Base-by-base conservation (phyloP, 2,113 vertebrate genomes). In the Nothobranchius kuhntae region DNA sequence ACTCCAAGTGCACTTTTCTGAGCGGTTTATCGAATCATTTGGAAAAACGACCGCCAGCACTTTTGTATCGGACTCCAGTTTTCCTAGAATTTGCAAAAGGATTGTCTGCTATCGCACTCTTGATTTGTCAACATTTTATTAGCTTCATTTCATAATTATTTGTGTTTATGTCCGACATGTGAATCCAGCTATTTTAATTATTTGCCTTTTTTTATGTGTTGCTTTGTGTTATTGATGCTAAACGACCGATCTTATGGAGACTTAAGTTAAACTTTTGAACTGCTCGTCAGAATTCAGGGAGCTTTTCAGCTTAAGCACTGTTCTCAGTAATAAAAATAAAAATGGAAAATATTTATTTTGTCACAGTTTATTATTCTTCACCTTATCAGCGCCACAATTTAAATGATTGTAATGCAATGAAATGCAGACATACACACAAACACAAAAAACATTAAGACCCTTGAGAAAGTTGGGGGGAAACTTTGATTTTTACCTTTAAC, bases 1-100 rank as follows among this genome's bases (percentile, higher is more conserved):
- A 73, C 73, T 90, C 76, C 70, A 93, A 93, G 93, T 93, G 92
- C 91, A 92, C 90, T 93, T 93, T 89, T 82, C 86, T 85, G 89
- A 78, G 87, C 74, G 81, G 81, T 63, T 65, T 65, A 83, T 68
- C 77, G 73, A 85, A 86, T 81, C 62, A 86, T 77, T 86, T 48
- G 44, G 71, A 82, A 86, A 83, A 72, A 71, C 65, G 81, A 30
- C 61, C 80, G 78, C 67, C 81, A 82, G 79, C 82, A 85, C 10
- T 24, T 53, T 92, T 87, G n/a, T 90, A 86, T 80, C 83, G 66
- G 77, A 81, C 78, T 82, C 66, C 82, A 87, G 76, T 85, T 89
- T 92, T 87, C 89, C 75, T 84, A 64, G 85, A 73, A 84, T 87
- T 77, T 75, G 77, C 68, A 53, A 56, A 56, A 42, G 71, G 17